Evolutionary conservation across 2,113 vertebrate species (phyloP).

Genomic region (Callocephalon fimbriatum): DNA sequence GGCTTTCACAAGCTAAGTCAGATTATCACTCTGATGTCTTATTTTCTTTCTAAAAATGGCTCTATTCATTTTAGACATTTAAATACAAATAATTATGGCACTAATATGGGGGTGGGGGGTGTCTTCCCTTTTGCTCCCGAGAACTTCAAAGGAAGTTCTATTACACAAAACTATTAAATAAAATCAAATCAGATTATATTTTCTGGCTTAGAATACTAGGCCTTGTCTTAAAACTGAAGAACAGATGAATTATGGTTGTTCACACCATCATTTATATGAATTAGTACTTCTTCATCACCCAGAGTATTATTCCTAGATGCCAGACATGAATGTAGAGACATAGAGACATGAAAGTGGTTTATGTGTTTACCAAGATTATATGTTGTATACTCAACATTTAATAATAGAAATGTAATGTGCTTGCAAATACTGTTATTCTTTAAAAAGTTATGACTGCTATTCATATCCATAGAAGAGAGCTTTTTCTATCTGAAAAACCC

Average conservation of each 20-base stretch:
- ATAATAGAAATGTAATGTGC: background rate
- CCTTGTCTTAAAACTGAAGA: background rate
- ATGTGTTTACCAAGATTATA: background rate
- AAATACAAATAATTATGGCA: background rate
- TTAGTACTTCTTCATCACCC: background rate
- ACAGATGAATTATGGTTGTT: background rate
- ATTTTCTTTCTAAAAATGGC: background rate
- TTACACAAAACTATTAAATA: background rate
- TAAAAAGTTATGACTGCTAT: background rate
- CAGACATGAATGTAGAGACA: background rate
- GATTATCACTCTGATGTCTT: constrained; percentile 5
- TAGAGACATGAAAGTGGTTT: background rate
- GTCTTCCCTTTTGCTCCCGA: background rate
- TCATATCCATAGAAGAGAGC: background rate
- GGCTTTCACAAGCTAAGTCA: background rate
- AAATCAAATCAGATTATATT: background rate
- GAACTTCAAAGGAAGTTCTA: background rate
- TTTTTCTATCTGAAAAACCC: background rate
- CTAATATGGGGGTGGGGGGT: background rate
- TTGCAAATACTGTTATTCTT: background rate
- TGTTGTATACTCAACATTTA: background rate
- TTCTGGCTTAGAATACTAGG: background rate
- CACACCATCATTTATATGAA: background rate
- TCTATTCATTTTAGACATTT: background rate
- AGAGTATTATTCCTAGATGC: background rate